Evolutionary conservation across 2,113 vertebrate genomes (phyloP), one percentile per base, ranked within the genome.

Genomic region (Colius striatus): DNA sequence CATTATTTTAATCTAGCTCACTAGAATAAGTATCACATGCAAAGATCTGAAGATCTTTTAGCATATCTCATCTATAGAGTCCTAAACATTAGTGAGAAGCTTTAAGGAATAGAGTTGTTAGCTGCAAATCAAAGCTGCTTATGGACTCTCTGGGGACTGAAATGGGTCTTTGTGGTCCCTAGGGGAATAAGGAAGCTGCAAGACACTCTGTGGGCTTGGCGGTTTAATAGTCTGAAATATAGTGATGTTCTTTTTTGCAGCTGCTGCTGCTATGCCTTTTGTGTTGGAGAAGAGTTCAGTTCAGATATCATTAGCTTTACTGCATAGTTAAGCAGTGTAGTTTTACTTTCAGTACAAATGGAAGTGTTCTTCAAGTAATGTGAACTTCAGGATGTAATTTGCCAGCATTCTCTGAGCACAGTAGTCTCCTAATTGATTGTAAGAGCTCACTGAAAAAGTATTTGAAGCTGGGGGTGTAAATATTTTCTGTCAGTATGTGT

Each of bases 181-280:
- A 23, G 94, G 96, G 97, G 98, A 98, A 92, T 98, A 94, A 98
- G 98, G 98, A 98, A 98, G 98, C 97, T 51, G 92, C 98, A 97
- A 96, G 97, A 98, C 97, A 97, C 97, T 97, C 97, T 97, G 96
- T 92, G 91, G 94, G 95, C 96, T 82, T 94, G 93, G 96, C 75
- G 27, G 89, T 97, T 97, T 97, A 97, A 96, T 96, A 97, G 97
- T 95, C 96, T 97, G 93, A 98, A 97, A 97, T 98, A 97, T 98
- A 92, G 96, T 92, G 97, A 97, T 97, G 97, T 97, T 98, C 97
- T 97, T 98, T 95, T 92, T 96, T 98, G 98, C 99, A 99, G 98
- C 99, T 99, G 99, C 98, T 98, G 98, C 98, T 98, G 97, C 97
- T 97, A 57, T 3, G 86, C 76, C 97, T 97, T 94, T 96, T 96